A percentile compares a stretch with the other conserved stretches of the same genome.
Conservation (phyloP, 2,888 invertebrate genomes). For the Scaptomyza parva region DNA sequence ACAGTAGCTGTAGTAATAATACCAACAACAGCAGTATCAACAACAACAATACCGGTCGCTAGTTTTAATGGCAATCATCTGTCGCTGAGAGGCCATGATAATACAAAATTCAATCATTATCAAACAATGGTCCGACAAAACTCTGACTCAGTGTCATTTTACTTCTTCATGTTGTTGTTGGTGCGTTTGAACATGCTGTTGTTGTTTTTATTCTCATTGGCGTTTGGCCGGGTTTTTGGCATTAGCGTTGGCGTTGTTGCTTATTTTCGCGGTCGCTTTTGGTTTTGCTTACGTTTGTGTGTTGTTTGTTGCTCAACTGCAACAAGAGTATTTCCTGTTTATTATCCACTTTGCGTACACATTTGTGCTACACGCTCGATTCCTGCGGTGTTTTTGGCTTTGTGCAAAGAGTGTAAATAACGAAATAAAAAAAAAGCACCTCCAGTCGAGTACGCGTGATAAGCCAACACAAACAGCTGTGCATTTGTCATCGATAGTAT, state of each 20-base stretch:
- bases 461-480: slow-evolving; percentile 20
- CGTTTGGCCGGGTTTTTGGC: slow-evolving; percentile 47
- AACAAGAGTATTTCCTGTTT: slow-evolving; percentile 43
- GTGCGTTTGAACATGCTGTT: slow-evolving; percentile 9
- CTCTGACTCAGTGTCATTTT: slow-evolving; percentile 61
- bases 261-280: slow-evolving; percentile 8
- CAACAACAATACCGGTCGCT: slow-evolving; percentile 61
- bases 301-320: slow-evolving; percentile 43
- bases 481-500: slow-evolving; percentile 36
- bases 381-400: slow-evolving; percentile 26
- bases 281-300: slow-evolving; percentile 22
- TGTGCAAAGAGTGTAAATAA: slow-evolving; percentile 65
- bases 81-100: slow-evolving; percentile 53
- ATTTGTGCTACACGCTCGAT: slow-evolving; percentile 60
- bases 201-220: slow-evolving; percentile 46
- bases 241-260: slow-evolving; percentile 12
- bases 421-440: slow-evolving; percentile 46
- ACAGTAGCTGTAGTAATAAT: slow-evolving; percentile 27
- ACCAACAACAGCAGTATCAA: slow-evolving; percentile 12
- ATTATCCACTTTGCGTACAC: slow-evolving; percentile 43
- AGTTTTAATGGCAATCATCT: slow-evolving; percentile 37
- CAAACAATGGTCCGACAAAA: slow-evolving; percentile 52
- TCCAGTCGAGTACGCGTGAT: slow-evolving; percentile 11
- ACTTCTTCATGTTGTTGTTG: slow-evolving; percentile 23
- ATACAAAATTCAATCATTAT: slow-evolving; percentile 63